Base-by-base conservation (phyloP, 2,113 vertebrate species). In the Nipponia nippon region DNA sequence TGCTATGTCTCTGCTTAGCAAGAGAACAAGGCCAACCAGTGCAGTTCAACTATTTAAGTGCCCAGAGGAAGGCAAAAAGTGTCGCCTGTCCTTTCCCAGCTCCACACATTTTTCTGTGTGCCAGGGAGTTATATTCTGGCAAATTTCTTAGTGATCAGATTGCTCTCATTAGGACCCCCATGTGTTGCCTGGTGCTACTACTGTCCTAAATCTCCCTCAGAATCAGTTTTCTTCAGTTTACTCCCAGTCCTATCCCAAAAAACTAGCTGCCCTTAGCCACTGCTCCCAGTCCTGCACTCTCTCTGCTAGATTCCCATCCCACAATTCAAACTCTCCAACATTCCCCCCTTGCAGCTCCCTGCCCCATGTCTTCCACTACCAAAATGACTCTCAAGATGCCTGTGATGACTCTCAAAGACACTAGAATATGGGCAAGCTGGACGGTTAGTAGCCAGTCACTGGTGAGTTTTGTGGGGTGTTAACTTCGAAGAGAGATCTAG, bases 111-210 rank as follows among this genome's bases (percentile, higher is more conserved):
- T 22, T 20, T 23, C 55, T 30, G 25, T 16, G 62, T 61, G 40
- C 59, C 61, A 73, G 44, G 30, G 25, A 66, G 15, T 40, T 20
- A 1, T 0, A 27, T 20, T 44, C 61, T 50, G n/a, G 11, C 16
- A 13, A 56, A 61, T 42, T 44, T 72, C 46, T 38, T 26, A 15
- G 36, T 7, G 26, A 36, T 55, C 58, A 56, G 42, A 17, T 32
- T 27, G 61, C 42, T 83, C 46, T 65, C 76, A 34, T 27, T 4
- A 58, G 65, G 52, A 55, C 18, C 30, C 34, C 27, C 21, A 18
- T 0, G 0, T 15, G 42, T 26, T 9, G 1, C 36, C 36, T n/a
- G 10, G 20, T 32, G 36, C 44, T 32, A 25, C 25, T 30, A 30
- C 38, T 44, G 34, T 13, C 50, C 61, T 26, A 21, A 29, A 34